Evolutionary conservation across 1,140 invertebrate species (phyloP).

Genomic region (Drosophila albomicans): DNA sequence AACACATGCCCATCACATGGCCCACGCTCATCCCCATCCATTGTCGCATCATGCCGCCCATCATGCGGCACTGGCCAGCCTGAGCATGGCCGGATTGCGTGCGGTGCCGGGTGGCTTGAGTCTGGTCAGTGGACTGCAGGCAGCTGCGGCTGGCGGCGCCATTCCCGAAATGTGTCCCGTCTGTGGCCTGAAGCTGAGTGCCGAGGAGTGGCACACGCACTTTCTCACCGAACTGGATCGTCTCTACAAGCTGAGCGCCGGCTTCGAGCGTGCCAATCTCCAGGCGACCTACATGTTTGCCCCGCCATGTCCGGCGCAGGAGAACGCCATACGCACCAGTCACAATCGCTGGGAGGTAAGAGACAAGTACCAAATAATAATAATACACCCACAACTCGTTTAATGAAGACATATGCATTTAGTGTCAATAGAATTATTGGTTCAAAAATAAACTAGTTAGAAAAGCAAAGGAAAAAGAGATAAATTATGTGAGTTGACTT

Average conservation of each 20-base stretch:
- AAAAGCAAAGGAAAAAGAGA: no score
- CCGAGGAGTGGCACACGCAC: conserved; percentile 91
- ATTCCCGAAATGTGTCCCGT: conserved; percentile 88
- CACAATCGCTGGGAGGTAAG: conserved; percentile 90
- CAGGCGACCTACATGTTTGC: conserved; percentile 84
- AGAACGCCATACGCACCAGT: conserved; percentile 86
- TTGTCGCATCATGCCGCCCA: conserved; percentile 70
- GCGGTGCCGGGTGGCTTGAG: conserved; percentile 70
- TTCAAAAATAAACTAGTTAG: no score
- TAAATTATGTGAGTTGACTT: no score
- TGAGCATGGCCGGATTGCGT: conserved; percentile 73
- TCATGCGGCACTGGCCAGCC: conserved; percentile 74
- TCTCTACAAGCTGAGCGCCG: conserved; percentile 88
- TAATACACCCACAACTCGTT: no score
- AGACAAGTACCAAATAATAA: background rate
- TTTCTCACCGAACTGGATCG: conserved; percentile 92
- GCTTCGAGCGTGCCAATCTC: conserved; percentile 85
- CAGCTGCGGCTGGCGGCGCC: conserved; percentile 68
- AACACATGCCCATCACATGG: conserved; percentile 71
- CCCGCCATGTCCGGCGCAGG: conserved; percentile 84
- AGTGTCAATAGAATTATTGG: no score
- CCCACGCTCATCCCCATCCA: conserved; percentile 65
- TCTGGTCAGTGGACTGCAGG: conserved; percentile 66
- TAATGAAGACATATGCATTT: no score
- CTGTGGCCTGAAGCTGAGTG: conserved; percentile 90